A percentile compares a stretch with the other conserved stretches of the same genome.
Evolutionary conservation across 2,797 vertebrate genomes (phyloP).

Genomic region (Channa striata): DNA sequence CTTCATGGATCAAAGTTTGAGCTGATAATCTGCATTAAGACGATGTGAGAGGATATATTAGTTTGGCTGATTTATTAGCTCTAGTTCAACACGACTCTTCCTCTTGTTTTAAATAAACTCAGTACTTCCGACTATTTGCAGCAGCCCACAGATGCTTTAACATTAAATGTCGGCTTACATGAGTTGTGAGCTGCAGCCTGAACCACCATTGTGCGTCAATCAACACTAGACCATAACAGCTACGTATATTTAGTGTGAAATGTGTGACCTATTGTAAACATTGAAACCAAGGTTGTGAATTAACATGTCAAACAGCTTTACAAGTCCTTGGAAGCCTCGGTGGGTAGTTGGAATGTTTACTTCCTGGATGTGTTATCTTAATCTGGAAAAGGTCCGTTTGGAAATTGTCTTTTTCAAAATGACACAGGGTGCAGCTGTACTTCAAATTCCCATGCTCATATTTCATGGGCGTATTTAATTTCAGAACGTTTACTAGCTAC

Average conservation of each 20-base stretch:
- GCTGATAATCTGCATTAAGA: neutral
- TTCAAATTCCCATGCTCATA: neutral
- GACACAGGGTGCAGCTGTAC: neutral
- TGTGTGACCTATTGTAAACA: neutral
- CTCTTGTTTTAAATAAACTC: neutral
- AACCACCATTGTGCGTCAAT: neutral
- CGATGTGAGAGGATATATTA: neutral
- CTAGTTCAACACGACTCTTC: neutral
- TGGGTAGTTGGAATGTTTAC: neutral
- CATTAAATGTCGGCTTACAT: neutral
- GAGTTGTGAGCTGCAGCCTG: neutral
- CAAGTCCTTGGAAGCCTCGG: neutral
- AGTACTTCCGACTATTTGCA: neutral
- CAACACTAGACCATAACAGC: constrained; percentile 6
- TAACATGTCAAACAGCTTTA: constrained; percentile 1
- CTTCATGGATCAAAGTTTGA: too few relatives aligned
- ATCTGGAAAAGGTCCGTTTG: constrained; percentile 1
- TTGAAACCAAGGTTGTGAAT: constrained; percentile 7
- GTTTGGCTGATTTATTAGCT: neutral
- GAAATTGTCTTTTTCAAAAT: neutral
- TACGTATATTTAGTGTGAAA: neutral
- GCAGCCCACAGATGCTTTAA: neutral
- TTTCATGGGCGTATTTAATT: neutral
- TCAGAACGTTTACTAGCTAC: neutral
- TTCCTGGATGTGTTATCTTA: neutral